Percentiles rank a stretch among this genome's conserved stretches.
Conservation (phyloP, 2,113 vertebrate species). For the Vimba vimba region DNA sequence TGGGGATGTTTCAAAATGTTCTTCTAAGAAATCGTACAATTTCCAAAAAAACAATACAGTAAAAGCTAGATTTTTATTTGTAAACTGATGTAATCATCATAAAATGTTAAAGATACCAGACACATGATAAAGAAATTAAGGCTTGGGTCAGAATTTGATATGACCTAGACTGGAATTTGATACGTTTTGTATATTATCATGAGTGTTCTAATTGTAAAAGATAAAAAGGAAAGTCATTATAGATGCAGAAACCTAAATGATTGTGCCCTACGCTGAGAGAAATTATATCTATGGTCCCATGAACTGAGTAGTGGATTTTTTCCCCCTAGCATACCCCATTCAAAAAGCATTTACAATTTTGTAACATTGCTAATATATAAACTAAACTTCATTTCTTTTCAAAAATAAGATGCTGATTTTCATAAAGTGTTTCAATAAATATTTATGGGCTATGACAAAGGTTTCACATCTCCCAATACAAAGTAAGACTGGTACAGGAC, state of each 20-base stretch:
- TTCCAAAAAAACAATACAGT: not conserved
- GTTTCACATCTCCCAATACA: slow-evolving; percentile 22
- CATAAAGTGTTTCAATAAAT: slow-evolving; percentile 15
- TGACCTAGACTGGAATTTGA: slow-evolving; percentile 1
- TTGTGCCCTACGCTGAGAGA: slow-evolving; percentile 34
- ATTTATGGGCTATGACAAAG: slow-evolving; percentile 12
- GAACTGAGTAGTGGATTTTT: slow-evolving; percentile 6
- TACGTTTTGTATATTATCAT: not conserved
- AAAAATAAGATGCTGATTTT: slow-evolving; percentile 33
- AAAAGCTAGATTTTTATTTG: not conserved
- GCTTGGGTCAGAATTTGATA: not conserved
- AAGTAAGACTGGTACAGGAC: slow-evolving; percentile 59
- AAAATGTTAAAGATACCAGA: not conserved
- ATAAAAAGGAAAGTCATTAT: not conserved
- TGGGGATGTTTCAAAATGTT: not conserved
- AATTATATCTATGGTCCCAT: slow-evolving; percentile 5
- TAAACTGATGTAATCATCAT: slow-evolving; percentile 5
- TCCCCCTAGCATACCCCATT: not conserved
- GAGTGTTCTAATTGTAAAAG: slow-evolving; percentile 15
- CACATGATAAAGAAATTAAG: not conserved
- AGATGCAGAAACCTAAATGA: slow-evolving; percentile 10
- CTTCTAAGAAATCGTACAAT: not conserved
- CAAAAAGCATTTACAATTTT: slow-evolving; percentile 29
- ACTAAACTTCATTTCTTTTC: not conserved
- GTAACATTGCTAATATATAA: slow-evolving; percentile 27